Evolutionary conservation across 2,888 invertebrate species (phyloP).

Genomic region (Cristatella mucedo): DNA sequence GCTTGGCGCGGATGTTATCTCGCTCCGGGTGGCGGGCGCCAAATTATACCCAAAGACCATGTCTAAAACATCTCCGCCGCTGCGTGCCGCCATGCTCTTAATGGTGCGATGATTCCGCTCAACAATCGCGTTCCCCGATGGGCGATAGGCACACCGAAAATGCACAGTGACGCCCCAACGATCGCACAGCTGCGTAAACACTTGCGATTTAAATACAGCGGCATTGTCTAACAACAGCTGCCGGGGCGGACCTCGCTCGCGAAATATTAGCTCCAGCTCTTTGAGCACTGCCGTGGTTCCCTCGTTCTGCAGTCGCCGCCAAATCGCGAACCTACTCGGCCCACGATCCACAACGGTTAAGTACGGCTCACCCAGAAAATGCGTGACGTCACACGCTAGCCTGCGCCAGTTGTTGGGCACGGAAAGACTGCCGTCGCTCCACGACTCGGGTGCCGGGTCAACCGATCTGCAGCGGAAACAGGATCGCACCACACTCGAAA

Average conservation of each 20-base stretch:
- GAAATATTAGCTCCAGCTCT: too few species aligned
- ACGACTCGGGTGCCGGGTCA: background rate
- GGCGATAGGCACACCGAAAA: slow-evolving; percentile 9
- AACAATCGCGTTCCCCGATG: slow-evolving; percentile 11
- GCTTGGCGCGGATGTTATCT: too few species aligned
- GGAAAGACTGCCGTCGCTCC: background rate
- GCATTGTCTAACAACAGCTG: slow-evolving; percentile 10
- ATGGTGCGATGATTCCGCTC: slow-evolving; percentile 12
- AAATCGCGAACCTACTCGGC: slow-evolving; percentile 3
- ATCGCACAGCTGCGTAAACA: background rate
- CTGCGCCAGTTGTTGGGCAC: slow-evolving; percentile 1
- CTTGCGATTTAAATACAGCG: background rate
- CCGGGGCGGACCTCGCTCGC: slow-evolving; percentile 9
- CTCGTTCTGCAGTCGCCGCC: too few species aligned
- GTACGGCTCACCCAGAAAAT: background rate
- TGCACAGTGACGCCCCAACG: slow-evolving; percentile 9
- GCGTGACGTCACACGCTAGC: slow-evolving; percentile 4
- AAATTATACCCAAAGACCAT: slow-evolving; percentile 11
- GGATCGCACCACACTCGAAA: background rate
- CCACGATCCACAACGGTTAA: slow-evolving; percentile 7
- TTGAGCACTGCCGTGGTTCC: too few species aligned
- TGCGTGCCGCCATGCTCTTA: background rate
- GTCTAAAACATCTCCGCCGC: background rate
- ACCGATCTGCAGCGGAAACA: slow-evolving; percentile 1
- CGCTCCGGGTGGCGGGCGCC: background rate